Evolutionary conservation across 2,888 invertebrate species (phyloP), one percentile per base, ranked within the genome.

Genomic region (Acanthosepion esculentum): DNA sequence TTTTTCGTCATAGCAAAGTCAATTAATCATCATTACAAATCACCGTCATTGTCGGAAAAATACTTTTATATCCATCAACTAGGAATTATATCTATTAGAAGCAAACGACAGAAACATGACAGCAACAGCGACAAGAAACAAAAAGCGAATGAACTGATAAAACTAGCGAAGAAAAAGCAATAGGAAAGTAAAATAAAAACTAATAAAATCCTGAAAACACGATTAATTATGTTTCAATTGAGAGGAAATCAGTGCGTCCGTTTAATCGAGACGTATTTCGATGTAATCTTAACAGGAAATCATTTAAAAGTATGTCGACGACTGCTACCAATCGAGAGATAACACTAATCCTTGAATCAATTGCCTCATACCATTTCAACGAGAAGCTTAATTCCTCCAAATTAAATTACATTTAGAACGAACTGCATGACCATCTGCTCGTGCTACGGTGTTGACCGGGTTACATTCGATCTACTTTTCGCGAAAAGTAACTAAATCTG

Each of bases 211-310:
- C 78, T 12, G n/a, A 15, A 78, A 78, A 78, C 78, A n/a, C 12
- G n/a, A 78, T 78, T 78, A 78, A 78, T 78, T 78, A 78, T 78
- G 33, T 78, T 78, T 78, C 78, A 78, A 78, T 78, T 78, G 78
- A 33, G n/a, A n/a, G 12, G n/a, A 15, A n/a, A 33, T 59, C n/a
- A n/a, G 33, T 78, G 3, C 78, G 33, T 78, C n/a, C n/a, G 78
- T 78, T 78, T 78, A 33, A n/a, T n/a, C 78, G n/a, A 78, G n/a
- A 78, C 78, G 23, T 15, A 78, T 33, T 41, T 78, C 78, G 78
- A 78, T 78, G 18, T 7, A 18, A 78, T 33, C n/a, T n/a, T 33
- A n/a, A 78, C n/a, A 78, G n/a, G n/a, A 78, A 33, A n/a, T 78
- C n/a, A n/a, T 78, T n/a, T 78, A n/a, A 78, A 78, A n/a, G n/a